Evolutionary conservation across 1,140 invertebrate species (phyloP), one percentile per base, ranked within the genome.

Genomic region (Periplaneta americana): DNA sequence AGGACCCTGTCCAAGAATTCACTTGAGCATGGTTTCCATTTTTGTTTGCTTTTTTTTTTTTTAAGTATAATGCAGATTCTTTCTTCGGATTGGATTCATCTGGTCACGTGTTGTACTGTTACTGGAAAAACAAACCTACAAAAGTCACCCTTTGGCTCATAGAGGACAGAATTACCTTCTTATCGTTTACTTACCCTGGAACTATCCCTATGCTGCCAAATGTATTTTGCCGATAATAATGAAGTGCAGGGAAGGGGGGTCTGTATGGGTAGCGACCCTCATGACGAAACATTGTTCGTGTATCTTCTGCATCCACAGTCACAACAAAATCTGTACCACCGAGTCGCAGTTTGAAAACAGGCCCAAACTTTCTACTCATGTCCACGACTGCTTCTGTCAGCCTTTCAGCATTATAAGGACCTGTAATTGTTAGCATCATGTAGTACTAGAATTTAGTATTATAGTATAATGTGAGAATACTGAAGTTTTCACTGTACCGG

Each of bases 141-240:
- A n/a, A n/a, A n/a, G n/a, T n/a, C n/a, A n/a, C n/a, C n/a, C n/a
- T n/a, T n/a, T n/a, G n/a, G n/a, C n/a, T n/a, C n/a, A n/a, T n/a
- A n/a, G n/a, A n/a, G n/a, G n/a, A n/a, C n/a, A n/a, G n/a, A n/a
- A n/a, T n/a, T n/a, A n/a, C n/a, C 31, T 33, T 77, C 28, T 5
- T 34, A 32, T 11, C 13, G 18, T 77, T 77, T 75, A 81, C 74
- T 83, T 81, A 85, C 85, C 85, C 87, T 32, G 87, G 86, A 34
- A 88, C 85, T 22, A 88, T 83, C 33, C 88, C 88, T n/a, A 86
- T 83, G 78, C 87, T 87, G 28, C 85, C 84, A 80, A 86, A 87
- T 18, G 66, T 83, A 80, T 85, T 85, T 75, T 85, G 75, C 35
- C 87, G 82, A 75, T 86, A 86, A 80, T 87, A 82, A 13, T 84